Conservation (phyloP, 2,888 invertebrate genomes). For the Pemphredon lugubris region DNA sequence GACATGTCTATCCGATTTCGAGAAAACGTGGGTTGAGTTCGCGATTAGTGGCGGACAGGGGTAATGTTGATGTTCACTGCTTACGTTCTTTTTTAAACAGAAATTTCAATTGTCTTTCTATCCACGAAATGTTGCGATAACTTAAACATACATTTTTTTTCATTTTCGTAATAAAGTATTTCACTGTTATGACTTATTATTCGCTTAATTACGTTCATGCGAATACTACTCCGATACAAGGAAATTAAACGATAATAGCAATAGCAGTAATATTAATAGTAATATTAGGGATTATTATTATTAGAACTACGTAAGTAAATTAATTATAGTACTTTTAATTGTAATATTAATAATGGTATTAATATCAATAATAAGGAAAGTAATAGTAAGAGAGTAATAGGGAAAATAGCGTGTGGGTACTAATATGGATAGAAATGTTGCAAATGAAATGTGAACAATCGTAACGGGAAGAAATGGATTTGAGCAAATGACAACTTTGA, state of each 20-base stretch:
- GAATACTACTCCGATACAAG: conserved; percentile 1
- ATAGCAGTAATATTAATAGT: conserved; percentile 16
- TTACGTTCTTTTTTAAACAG: conserved; percentile 19
- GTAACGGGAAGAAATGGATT: too few relatives aligned
- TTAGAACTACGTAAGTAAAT: conserved; percentile 29
- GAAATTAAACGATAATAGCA: conserved; percentile 31
- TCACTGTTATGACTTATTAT: neutral
- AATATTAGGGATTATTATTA: conserved; percentile 9
- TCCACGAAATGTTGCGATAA: neutral
- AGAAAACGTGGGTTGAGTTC: conserved; percentile 25
- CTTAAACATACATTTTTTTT: neutral
- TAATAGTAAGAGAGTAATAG: conserved; percentile 5
- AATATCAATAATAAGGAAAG: conserved; percentile 4
- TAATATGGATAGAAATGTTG: too few relatives aligned
- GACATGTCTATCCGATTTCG: conserved; percentile 58
- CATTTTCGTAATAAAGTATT: neutral
- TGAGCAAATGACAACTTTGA: too few relatives aligned
- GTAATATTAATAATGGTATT: conserved; percentile 18
- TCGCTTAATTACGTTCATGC: neutral
- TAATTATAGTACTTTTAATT: conserved; percentile 4
- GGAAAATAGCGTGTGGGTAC: conserved; percentile 1
- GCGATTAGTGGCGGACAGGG: conserved; percentile 30
- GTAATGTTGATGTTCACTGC: conserved; percentile 61
- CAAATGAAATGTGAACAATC: too few relatives aligned
- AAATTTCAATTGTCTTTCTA: neutral